Evolutionary conservation across 2,797 vertebrate genomes (phyloP).

Genomic region (Eulemur rubriventer): DNA sequence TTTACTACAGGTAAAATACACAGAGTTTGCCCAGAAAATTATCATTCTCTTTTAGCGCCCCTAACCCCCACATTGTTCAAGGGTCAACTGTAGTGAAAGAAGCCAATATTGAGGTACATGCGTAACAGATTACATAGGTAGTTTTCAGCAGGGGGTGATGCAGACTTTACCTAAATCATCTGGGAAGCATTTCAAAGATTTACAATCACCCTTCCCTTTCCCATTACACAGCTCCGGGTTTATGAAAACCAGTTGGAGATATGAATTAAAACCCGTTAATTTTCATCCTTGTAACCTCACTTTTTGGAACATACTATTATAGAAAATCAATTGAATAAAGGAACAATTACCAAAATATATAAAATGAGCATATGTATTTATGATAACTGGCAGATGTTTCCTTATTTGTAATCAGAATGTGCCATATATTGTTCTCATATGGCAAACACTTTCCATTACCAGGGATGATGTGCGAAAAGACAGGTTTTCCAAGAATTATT

Average conservation of each 20-base stretch:
- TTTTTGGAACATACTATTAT: not conserved
- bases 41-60: not conserved
- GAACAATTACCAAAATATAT: not conserved
- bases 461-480: not conserved
- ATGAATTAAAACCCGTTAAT: not conserved
- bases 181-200: not conserved
- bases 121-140: not conserved
- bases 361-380: not conserved
- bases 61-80: not conserved
- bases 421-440: not conserved
- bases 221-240: not conserved
- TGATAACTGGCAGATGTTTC: not conserved
- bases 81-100: not conserved
- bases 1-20: not conserved
- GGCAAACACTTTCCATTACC: not conserved
- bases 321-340: not conserved
- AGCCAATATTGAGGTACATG: not conserved
- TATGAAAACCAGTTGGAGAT: not conserved
- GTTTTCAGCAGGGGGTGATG: not conserved
- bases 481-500: not conserved
- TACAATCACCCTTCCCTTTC: not conserved
- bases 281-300: not conserved
- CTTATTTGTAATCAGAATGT: not conserved
- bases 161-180: not conserved
- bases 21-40: not conserved